Conservation (phyloP, 1,140 invertebrate species). For the Cydia splendana region DNA sequence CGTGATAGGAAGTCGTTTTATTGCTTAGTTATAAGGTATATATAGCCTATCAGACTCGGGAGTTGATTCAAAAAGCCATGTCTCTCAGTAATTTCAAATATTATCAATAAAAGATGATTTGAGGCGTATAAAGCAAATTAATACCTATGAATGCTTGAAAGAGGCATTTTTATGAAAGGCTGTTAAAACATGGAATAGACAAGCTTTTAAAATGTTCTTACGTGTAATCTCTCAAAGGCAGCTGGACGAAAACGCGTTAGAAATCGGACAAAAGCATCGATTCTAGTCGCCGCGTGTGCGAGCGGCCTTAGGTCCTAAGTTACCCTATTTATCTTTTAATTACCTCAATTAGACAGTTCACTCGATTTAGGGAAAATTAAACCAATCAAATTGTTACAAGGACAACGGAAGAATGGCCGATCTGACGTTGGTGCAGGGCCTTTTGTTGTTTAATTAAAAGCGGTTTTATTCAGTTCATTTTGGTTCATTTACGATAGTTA, state of each 20-base stretch:
- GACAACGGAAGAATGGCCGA: neutral
- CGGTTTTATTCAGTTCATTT: neutral
- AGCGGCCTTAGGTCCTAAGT: constrained; percentile 48
- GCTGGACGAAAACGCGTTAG: constrained; percentile 6
- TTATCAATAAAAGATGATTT: too few relatives aligned
- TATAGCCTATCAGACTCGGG: too few relatives aligned
- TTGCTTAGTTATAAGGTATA: too few relatives aligned
- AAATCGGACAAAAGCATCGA: constrained; percentile 16
- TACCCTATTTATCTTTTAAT: constrained; percentile 64
- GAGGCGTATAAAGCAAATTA: too few relatives aligned
- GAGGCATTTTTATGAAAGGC: neutral
- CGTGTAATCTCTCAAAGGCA: constrained; percentile 35
- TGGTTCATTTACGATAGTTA: neutral
- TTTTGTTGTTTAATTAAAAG: neutral
- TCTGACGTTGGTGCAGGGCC: neutral
- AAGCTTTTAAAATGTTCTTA: neutral
- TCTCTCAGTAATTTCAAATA: too few relatives aligned
- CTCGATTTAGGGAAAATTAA: constrained; percentile 28
- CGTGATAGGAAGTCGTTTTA: too few relatives aligned
- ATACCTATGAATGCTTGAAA: neutral
- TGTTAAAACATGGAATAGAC: neutral
- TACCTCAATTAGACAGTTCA: constrained; percentile 46
- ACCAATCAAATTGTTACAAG: constrained; percentile 24
- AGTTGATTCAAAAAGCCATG: too few relatives aligned
- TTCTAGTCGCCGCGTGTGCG: constrained; percentile 31